Conservation (phyloP, 2,888 invertebrate genomes). For the Eupithecia dodoneata region DNA sequence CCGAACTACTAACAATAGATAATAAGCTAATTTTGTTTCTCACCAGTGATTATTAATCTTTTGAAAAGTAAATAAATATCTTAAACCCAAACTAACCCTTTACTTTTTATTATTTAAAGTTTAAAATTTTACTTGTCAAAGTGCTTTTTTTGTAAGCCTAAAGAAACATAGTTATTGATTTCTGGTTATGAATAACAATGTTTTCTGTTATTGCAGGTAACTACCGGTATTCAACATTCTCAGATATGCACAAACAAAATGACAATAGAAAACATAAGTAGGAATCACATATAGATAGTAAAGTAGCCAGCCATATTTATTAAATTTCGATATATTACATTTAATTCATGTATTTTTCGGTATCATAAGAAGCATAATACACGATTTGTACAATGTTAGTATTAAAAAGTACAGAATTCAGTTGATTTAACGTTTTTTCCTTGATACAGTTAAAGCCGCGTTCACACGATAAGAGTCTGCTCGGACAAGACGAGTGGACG, state of each 20-base stretch:
- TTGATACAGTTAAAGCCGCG: not conserved
- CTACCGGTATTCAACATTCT: constrained; percentile 22
- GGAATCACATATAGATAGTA: not conserved
- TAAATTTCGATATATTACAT: not conserved
- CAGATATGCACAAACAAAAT: constrained; percentile 31
- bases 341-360: not conserved
- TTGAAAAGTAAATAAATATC: too few species aligned
- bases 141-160: not conserved
- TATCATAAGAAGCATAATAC: not conserved
- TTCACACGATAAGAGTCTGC: too few species aligned
- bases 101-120: too few species aligned
- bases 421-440: not conserved
- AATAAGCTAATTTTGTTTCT: too few species aligned
- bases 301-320: constrained; percentile 5
- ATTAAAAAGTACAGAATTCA: not conserved
- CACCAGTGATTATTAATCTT: too few species aligned
- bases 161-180: not conserved
- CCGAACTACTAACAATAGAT: too few species aligned
- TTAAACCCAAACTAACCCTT: too few species aligned
- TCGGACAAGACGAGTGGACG: too few species aligned
- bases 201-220: constrained; percentile 23
- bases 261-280: constrained; percentile 24
- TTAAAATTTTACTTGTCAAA: not conserved
- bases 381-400: not conserved
- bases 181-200: not conserved